Evolutionary conservation across 2,113 vertebrate genomes (phyloP).

Genomic region (Carassius gibelio): DNA sequence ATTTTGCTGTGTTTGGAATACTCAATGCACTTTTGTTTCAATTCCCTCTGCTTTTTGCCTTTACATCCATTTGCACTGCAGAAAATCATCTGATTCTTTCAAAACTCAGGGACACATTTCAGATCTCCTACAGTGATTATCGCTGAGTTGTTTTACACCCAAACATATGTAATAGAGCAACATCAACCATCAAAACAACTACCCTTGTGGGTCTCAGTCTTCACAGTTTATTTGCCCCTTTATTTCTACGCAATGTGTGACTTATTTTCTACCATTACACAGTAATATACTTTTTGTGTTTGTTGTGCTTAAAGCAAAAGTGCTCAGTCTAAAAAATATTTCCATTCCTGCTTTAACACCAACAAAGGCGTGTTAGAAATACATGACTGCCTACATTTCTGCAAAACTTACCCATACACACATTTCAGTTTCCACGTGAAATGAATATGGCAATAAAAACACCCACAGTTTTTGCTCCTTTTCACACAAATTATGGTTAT

Average conservation of each 20-base stretch:
- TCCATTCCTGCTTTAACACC: neutral
- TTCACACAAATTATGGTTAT: neutral
- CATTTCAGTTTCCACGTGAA: too few species aligned
- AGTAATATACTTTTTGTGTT: neutral
- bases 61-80: neutral
- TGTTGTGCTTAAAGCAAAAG: neutral
- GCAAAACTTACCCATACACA: neutral
- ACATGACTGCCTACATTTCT: neutral
- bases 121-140: neutral
- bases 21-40: conserved; percentile 11
- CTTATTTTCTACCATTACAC: neutral
- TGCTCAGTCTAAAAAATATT: neutral
- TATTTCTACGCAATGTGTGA: neutral
- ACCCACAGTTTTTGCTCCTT: neutral
- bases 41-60: conserved; percentile 1
- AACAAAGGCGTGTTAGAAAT: neutral
- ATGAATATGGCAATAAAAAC: too few species aligned
- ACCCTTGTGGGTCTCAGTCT: neutral
- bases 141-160: neutral
- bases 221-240: conserved; percentile 2
- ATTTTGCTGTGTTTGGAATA: conserved; percentile 37
- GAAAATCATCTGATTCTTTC: conserved; percentile 3
- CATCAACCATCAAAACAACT: neutral
- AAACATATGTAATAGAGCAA: neutral
- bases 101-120: neutral